Evolutionary conservation across 2,113 vertebrate genomes (phyloP).

Genomic region (Lycaon pictus): DNA sequence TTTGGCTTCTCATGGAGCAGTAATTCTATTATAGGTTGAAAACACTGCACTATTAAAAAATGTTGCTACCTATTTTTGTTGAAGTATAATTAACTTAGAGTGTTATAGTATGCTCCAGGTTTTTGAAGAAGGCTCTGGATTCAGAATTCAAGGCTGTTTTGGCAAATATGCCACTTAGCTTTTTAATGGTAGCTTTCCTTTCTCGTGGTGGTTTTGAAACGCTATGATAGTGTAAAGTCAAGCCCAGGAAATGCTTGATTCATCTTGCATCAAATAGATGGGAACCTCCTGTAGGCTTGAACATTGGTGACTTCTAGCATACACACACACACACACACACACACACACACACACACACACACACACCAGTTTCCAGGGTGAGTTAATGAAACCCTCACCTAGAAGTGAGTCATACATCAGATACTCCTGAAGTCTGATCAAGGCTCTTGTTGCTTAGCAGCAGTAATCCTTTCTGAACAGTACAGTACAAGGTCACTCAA

Average conservation of each 20-base stretch:
- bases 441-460: constrained; percentile 68
- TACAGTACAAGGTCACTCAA: neutral
- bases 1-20: neutral
- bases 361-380: constrained; percentile 30
- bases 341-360: neutral
- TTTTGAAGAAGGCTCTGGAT: neutral
- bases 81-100: neutral
- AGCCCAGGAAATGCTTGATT: neutral
- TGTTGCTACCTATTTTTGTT: neutral
- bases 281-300: neutral
- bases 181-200: neutral
- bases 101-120: neutral
- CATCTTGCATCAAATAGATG: constrained; percentile 29
- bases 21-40: neutral
- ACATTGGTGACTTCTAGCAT: neutral
- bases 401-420: constrained; percentile 50
- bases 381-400: constrained; percentile 53
- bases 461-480: neutral
- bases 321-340: no score
- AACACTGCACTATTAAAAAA: neutral
- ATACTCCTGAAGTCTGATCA: constrained; percentile 51
- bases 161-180: neutral
- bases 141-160: neutral
- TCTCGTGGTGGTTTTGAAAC: neutral
- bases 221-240: neutral